Conservation (phyloP, 2,113 vertebrate genomes). For the Anolis sagrei region DNA sequence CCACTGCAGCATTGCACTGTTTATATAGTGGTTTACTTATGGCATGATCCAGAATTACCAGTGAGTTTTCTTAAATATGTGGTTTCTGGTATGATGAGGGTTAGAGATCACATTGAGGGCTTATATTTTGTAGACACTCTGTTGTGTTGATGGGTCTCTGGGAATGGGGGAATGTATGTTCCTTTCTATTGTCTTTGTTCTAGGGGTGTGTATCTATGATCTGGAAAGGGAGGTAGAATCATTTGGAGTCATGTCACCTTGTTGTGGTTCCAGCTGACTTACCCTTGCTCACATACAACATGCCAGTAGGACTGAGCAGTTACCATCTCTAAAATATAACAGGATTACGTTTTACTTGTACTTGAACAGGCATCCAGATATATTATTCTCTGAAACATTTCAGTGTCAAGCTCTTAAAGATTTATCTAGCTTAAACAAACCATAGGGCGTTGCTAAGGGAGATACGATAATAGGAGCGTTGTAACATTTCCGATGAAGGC, state of each 20-base stretch:
- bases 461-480: slow-evolving; percentile 54
- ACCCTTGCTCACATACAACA: not conserved
- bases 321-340: slow-evolving; percentile 59
- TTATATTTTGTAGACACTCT: no score
- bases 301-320: slow-evolving; percentile 58
- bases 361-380: slow-evolving; percentile 53
- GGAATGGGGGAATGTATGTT: no score
- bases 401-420: slow-evolving; percentile 63
- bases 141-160: no score
- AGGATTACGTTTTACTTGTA: slow-evolving; percentile 64
- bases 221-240: not conserved
- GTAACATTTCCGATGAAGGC: slow-evolving; percentile 54
- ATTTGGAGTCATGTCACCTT: not conserved
- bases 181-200: not conserved
- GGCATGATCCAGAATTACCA: no score
- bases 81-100: no score
- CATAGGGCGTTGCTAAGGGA: slow-evolving; percentile 69
- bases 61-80: no score
- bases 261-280: not conserved
- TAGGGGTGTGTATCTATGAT: not conserved
- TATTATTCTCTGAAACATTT: slow-evolving; percentile 54
- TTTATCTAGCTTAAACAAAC: slow-evolving; percentile 66
- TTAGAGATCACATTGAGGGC: no score
- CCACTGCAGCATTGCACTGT: no score
- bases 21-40: no score